Evolutionary conservation across 2,888 invertebrate genomes (phyloP), one percentile per base, ranked within the genome.

Genomic region (Apodemia duryi): DNA sequence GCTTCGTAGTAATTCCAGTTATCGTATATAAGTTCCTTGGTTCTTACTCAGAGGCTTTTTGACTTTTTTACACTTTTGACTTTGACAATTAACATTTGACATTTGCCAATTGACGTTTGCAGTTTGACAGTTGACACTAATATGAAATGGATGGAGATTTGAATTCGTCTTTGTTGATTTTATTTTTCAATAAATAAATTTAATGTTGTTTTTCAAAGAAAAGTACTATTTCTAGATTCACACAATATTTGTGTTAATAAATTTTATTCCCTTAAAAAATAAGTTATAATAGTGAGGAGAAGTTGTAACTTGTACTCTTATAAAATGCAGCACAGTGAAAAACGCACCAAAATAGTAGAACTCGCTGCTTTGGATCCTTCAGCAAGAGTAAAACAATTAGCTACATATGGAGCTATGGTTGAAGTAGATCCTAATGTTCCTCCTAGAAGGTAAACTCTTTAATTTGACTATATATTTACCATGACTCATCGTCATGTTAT

Each of bases 361-460:
- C 74, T 86, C 66, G 84, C 85, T 68, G 83, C 88, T 63, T 80
- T 94, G 72, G 94, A 95, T 70, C 95, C 97, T 5, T 92, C 94
- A 65, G 92, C 91, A 65, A 92, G 96, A 69, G 92, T 97, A 41
- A 95, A 94, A 80, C 91, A 93, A 71, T 85, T 97, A 65, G 94
- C 94, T 21, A 94, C 94, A 74, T 93, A 93, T 73, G 95, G 95
- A 35, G 94, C 94, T 72, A 91, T 93, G 71, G 94, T 97, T 52
- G 95, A 95, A 68, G 94, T 97, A 63, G 95, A 97, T 82, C 92
- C 93, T 21, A 95, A 95, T 77, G 94, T 95, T 73, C 95, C 95
- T 66, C 94, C 95, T n/a, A 92, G 93, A 79, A 95, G 97, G 94
- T 98, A 94, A 81, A 65, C 28, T 21, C 46, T 41, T 65, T 61